Evolutionary conservation across 2,888 invertebrate genomes (phyloP).

Genomic region (Kryphioiulus occultus): DNA sequence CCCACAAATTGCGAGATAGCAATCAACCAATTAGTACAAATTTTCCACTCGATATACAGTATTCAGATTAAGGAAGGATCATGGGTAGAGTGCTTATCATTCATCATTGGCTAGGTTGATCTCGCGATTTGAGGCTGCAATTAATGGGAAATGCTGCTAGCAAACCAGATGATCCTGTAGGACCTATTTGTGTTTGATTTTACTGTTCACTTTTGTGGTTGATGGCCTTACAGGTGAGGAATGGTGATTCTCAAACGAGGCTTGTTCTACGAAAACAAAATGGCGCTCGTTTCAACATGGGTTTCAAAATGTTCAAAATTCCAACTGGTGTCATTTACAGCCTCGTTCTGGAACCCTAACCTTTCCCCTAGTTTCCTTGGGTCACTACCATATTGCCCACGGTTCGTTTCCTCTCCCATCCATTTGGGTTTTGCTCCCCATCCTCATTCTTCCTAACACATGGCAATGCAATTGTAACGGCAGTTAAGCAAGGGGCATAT

Average conservation of each 20-base stretch:
- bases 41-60: too few relatives aligned
- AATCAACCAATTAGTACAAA: background rate
- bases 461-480: slow-evolving; percentile 35
- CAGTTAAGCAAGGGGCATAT: slow-evolving; percentile 31
- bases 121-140: background rate
- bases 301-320: background rate
- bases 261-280: background rate
- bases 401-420: slow-evolving; percentile 3
- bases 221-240: background rate
- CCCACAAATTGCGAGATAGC: background rate
- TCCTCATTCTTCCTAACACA: background rate
- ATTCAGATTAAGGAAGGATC: too few relatives aligned
- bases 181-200: background rate
- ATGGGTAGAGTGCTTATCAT: too few relatives aligned
- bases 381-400: slow-evolving; percentile 4
- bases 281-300: too few relatives aligned
- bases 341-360: background rate
- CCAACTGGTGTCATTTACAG: background rate
- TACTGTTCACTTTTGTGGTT: background rate
- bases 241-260: background rate
- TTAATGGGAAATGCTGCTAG: too few relatives aligned
- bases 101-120: background rate
- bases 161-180: background rate
- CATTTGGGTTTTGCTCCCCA: background rate
- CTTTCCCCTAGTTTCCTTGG: background rate